phyloP scores from a whole-genome alignment of 92 coral and sea anemone genomes.

The Porites cylindrica region DNA sequence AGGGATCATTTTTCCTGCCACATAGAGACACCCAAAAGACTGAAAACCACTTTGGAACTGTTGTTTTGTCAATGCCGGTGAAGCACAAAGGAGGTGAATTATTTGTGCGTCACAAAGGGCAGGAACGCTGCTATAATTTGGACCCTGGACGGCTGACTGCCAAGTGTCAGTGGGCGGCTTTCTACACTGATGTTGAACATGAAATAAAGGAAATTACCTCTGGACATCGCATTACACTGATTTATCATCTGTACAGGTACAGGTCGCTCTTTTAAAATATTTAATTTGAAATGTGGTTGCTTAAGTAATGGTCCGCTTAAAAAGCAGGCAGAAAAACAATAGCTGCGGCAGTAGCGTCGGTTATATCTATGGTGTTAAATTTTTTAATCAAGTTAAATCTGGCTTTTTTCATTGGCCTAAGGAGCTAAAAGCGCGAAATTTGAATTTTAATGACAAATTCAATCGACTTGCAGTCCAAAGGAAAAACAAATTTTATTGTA shows the following conservation, averaged over 20 bases:
- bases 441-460: slow-evolving; percentile 12
- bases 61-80: slow-evolving; percentile 52
- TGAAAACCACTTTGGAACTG: slow-evolving; percentile 53
- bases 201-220: slow-evolving; percentile 54
- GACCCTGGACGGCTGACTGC: slow-evolving; percentile 38
- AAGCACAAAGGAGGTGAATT: slow-evolving; percentile 49
- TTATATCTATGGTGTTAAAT: background rate
- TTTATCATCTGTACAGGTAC: slow-evolving; percentile 53
- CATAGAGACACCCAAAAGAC: slow-evolving; percentile 52
- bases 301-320: slow-evolving; percentile 18
- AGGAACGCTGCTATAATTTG: slow-evolving; percentile 47
- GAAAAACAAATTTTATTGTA: background rate
- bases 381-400: slow-evolving; percentile 13
- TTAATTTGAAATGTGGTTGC: background rate
- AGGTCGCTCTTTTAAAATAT: slow-evolving; percentile 6
- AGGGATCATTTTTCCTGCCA: slow-evolving; percentile 47
- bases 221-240: slow-evolving; percentile 49
- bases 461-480: slow-evolving; percentile 20
- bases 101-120: slow-evolving; percentile 47
- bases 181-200: slow-evolving; percentile 54
- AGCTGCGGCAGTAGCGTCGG: slow-evolving; percentile 13
- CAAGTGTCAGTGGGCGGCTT: slow-evolving; percentile 54
- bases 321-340: background rate
- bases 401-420: slow-evolving; percentile 9
- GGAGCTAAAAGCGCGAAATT: slow-evolving; percentile 9